A percentile compares a stretch with the other conserved stretches of the same genome.
These are phyloP conservation scores for Atherinosoma microstoma DNA, from an alignment of 2,797 vertebrate genomes.

Conservation along the genomic window DNA sequence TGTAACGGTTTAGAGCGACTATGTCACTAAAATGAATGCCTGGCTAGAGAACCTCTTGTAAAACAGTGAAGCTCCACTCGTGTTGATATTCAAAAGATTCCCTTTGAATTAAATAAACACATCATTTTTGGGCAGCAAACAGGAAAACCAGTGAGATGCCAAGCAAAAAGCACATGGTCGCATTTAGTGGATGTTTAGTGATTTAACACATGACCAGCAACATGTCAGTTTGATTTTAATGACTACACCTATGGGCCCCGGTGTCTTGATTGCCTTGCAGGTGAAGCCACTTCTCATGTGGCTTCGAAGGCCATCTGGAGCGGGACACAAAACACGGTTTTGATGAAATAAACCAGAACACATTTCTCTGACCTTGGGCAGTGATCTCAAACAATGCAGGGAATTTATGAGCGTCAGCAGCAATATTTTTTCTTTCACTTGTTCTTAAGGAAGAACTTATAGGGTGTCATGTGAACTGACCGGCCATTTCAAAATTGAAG, in stretches of 20 bases:
- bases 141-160: slow-evolving; percentile 14
- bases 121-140: slow-evolving; percentile 16
- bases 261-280: slow-evolving; percentile 49
- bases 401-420: slow-evolving; percentile 42
- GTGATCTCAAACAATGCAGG: slow-evolving; percentile 49
- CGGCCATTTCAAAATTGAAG: slow-evolving; percentile 40
- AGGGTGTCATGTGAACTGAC: slow-evolving; percentile 56
- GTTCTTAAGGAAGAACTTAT: slow-evolving; percentile 34
- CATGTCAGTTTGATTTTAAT: slow-evolving; percentile 52
- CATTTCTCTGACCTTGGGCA: slow-evolving; percentile 52
- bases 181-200: slow-evolving; percentile 43
- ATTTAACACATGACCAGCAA: slow-evolving; percentile 46
- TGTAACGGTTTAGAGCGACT: background rate
- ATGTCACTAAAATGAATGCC: background rate
- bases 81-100: background rate
- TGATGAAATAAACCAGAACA: slow-evolving; percentile 63
- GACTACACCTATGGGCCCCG: slow-evolving; percentile 17
- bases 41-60: background rate
- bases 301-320: slow-evolving; percentile 59
- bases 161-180: slow-evolving; percentile 63
- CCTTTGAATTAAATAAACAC: background rate
- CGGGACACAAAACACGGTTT: slow-evolving; percentile 23
- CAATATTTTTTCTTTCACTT: slow-evolving; percentile 7
- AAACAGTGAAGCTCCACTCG: background rate
- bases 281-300: slow-evolving; percentile 58